Percentiles rank a stretch among this genome's conserved stretches.
Conservation (phyloP, 2,113 vertebrate genomes). For the Chlamydotis undulata region DNA sequence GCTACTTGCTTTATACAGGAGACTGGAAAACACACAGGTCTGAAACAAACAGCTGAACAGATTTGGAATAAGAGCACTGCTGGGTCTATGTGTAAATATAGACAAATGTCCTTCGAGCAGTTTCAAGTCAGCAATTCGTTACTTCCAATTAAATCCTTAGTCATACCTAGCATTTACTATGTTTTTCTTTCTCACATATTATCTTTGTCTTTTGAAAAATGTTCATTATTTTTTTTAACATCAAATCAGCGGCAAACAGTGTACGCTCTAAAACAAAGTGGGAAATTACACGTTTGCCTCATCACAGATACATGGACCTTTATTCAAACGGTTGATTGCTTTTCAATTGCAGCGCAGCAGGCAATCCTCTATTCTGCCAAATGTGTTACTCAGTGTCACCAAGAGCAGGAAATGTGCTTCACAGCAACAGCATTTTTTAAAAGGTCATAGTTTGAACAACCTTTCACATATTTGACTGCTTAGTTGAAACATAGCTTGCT, state of each 20-base stretch:
- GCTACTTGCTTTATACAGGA: not conserved
- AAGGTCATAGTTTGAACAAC: conserved; percentile 24
- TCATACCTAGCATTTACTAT: not conserved
- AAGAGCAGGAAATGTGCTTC: not conserved
- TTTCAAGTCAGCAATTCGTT: not conserved
- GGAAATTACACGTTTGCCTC: not conserved
- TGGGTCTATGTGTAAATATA: not conserved
- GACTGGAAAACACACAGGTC: not conserved
- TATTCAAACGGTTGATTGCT: conserved; percentile 22
- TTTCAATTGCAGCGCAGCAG: conserved; percentile 4
- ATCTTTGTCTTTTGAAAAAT: not conserved
- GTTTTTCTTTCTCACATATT: not conserved
- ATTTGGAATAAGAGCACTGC: not conserved
- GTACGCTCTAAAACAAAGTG: not conserved
- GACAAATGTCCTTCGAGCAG: not conserved
- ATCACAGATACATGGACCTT: not conserved
- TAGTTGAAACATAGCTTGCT: not conserved
- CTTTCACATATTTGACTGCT: not conserved
- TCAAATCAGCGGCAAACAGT: not conserved
- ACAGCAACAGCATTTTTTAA: not conserved
- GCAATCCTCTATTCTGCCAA: not conserved
- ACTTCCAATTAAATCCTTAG: not conserved
- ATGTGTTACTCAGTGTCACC: not conserved
- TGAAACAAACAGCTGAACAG: not conserved
- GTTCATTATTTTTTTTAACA: not conserved